Evolutionary conservation across 2,113 vertebrate species (phyloP).

Genomic region (Willisornis vidua): DNA sequence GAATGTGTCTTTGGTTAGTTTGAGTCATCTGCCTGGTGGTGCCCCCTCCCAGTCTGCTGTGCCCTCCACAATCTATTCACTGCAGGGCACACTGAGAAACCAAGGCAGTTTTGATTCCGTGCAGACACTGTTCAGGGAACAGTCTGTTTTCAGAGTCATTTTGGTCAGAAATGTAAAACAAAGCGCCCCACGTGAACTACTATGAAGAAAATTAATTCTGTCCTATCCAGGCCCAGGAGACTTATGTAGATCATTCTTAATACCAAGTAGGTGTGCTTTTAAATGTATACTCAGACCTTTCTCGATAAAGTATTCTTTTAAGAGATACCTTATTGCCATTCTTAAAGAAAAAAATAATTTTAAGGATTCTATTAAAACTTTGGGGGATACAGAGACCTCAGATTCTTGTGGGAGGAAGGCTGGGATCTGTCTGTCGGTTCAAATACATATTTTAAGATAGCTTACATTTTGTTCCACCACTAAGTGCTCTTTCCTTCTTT

Average conservation of each 20-base stretch:
- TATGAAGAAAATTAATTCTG: neutral
- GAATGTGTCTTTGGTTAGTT: neutral
- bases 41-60: neutral
- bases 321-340: neutral
- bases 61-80: rapidly evolving
- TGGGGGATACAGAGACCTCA: neutral
- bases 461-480: slow-evolving; percentile 32
- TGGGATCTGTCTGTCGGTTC: slow-evolving; percentile 3
- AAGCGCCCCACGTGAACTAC: neutral
- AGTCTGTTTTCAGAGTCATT: neutral
- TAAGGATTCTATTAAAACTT: neutral
- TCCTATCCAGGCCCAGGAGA: neutral
- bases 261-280: neutral
- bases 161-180: neutral
- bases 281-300: neutral
- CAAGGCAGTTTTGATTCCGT: neutral
- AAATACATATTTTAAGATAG: slow-evolving; percentile 24
- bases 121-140: neutral
- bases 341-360: neutral
- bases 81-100: neutral
- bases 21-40: neutral
- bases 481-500: slow-evolving; percentile 22
- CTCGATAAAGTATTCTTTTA: neutral
- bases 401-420: slow-evolving; percentile 18
- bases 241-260: neutral